phyloP scores from a whole-genome alignment of 2,113 vertebrate genomes.

The Arvicanthis niloticus region DNA sequence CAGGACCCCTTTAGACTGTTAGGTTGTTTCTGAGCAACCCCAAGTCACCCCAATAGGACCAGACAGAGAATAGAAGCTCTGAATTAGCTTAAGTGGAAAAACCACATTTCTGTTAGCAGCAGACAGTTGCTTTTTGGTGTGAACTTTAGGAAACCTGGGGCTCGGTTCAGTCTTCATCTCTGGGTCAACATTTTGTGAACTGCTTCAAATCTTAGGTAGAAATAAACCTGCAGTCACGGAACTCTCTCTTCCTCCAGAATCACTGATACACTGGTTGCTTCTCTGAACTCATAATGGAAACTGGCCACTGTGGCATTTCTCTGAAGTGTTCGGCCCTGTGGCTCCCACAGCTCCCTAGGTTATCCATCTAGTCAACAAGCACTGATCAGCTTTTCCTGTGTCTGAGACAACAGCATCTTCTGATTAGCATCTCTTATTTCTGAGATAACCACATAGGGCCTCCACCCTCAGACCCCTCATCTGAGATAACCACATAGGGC shows the following conservation, averaged over 20 bases:
- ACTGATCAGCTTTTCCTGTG: background rate
- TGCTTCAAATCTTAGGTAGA: background rate
- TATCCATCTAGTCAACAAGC: background rate
- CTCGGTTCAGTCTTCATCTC: background rate
- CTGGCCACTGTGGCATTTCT: background rate
- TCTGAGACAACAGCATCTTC: background rate
- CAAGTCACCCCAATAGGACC: background rate
- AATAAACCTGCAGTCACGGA: background rate
- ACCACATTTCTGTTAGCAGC: background rate
- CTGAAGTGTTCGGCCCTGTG: background rate
- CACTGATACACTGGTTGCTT: background rate
- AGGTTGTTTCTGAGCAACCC: background rate
- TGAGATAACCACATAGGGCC: background rate
- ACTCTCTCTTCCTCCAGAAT: background rate
- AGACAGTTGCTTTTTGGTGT: background rate
- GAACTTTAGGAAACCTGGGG: background rate
- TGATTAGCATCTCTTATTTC: background rate
- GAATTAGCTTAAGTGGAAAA: background rate
- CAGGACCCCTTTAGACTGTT: background rate
- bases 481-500: background rate
- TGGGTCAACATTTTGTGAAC: background rate
- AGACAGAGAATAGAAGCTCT: background rate
- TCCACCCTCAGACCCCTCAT: background rate
- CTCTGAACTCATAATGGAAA: background rate
- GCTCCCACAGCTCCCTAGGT: background rate